phyloP scores from a whole-genome alignment of 2,113 vertebrate genomes.

The Grantiella picta region DNA sequence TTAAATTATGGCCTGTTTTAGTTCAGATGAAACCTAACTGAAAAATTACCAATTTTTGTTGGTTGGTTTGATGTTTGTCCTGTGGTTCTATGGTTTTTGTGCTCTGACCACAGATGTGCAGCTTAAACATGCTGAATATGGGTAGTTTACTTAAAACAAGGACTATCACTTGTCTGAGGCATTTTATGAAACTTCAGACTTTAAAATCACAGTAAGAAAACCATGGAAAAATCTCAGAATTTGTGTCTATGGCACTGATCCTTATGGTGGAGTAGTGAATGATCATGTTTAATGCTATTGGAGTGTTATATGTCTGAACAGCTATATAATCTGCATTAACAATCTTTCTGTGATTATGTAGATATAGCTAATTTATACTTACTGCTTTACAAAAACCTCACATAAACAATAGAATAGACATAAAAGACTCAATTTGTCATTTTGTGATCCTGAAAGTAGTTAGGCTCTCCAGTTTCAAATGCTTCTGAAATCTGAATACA shows the following conservation, averaged over 20 bases:
- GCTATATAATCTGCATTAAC: not conserved
- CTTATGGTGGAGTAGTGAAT: not conserved
- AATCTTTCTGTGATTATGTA: not conserved
- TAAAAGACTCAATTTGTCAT: not conserved
- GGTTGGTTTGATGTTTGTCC: not conserved
- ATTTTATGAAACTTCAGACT: not conserved
- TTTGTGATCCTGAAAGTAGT: not conserved
- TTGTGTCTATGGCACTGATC: not conserved
- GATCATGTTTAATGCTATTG: not conserved
- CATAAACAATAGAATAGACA: not conserved
- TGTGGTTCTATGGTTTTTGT: not conserved
- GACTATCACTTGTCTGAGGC: not conserved
- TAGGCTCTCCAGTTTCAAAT: not conserved
- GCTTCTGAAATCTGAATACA: not conserved
- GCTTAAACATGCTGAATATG: not conserved
- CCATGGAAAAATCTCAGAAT: not conserved
- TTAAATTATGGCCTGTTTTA: not conserved
- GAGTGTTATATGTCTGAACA: not conserved
- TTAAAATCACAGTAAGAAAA: not conserved
- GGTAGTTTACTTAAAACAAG: not conserved
- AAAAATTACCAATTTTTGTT: not conserved
- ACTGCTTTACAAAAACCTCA: not conserved
- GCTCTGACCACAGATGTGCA: not conserved
- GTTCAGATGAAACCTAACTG: not conserved
- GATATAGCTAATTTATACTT: not conserved